Conservation (phyloP, 2,797 vertebrate species). For the Eidolon dupreanum region DNA sequence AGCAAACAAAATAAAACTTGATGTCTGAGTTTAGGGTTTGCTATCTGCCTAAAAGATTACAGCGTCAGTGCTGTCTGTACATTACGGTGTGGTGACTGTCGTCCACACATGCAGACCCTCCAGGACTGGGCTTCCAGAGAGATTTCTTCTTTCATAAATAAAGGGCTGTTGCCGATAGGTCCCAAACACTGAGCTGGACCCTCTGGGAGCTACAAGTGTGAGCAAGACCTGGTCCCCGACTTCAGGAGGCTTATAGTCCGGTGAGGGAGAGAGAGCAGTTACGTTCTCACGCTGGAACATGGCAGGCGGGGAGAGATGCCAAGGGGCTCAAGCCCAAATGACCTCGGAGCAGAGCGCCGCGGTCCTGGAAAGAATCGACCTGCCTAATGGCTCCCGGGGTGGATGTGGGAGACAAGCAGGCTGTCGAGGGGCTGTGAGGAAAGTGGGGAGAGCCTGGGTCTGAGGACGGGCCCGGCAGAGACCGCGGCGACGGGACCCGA, state of each 20-base stretch:
- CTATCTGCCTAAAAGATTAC: background rate
- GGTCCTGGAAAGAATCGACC: background rate
- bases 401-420: rapidly evolving
- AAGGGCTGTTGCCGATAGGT: rapidly evolving
- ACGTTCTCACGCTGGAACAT: rapidly evolving
- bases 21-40: background rate
- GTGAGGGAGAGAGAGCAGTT: rapidly evolving
- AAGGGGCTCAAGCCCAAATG: rapidly evolving
- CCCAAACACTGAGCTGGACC: background rate
- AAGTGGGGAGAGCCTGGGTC: rapidly evolving
- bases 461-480: rapidly evolving
- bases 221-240: background rate
- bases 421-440: background rate
- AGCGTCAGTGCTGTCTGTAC: rapidly evolving
- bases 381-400: background rate
- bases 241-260: background rate
- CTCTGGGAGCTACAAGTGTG: too few relatives aligned
- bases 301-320: rapidly evolving
- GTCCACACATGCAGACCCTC: rapidly evolving
- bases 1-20: background rate
- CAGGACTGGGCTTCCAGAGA: rapidly evolving
- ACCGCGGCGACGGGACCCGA: too few relatives aligned
- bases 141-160: background rate
- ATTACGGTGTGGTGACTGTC: rapidly evolving
- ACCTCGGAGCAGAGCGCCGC: too few relatives aligned